Conservation (phyloP, 2,797 vertebrate species). For the Erpetoichthys calabaricus region DNA sequence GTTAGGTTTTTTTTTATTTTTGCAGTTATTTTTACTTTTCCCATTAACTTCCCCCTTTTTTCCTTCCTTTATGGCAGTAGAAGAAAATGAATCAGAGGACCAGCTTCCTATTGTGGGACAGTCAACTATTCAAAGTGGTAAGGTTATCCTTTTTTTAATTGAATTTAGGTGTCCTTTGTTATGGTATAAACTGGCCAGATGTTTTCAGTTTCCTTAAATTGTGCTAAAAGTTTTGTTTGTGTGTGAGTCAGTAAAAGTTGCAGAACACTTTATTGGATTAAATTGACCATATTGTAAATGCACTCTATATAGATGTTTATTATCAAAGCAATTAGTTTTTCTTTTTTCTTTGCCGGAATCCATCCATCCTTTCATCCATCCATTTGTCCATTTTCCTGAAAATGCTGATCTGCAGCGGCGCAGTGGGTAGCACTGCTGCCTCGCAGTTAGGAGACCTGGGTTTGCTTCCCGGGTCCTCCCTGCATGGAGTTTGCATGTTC, state of each 20-base stretch:
- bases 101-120: slow-evolving; percentile 63
- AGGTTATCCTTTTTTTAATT: slow-evolving; percentile 46
- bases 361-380: too few species aligned
- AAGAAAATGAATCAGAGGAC: slow-evolving; percentile 73
- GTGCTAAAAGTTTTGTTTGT: slow-evolving; percentile 27
- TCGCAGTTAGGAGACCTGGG: too few species aligned
- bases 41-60: slow-evolving; percentile 38
- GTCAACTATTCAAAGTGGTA: slow-evolving; percentile 67
- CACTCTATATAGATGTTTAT: too few species aligned
- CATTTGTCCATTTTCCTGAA: too few species aligned
- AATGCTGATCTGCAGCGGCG: too few species aligned
- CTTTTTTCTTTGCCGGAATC: too few species aligned
- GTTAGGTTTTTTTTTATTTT: slow-evolving; percentile 41
- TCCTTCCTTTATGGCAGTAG: slow-evolving; percentile 56
- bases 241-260: slow-evolving; percentile 8
- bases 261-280: slow-evolving; percentile 2
- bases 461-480: too few species aligned
- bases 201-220: slow-evolving; percentile 47
- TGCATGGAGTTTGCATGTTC: too few species aligned
- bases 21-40: slow-evolving; percentile 30
- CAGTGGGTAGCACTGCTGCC: too few species aligned
- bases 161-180: slow-evolving; percentile 1
- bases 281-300: too few species aligned
- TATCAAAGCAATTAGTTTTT: too few species aligned
- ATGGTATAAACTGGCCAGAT: not conserved